Percentiles rank a stretch among this genome's conserved stretches.
Conservation (phyloP, 2,113 vertebrate genomes). For the Fulica atra region DNA sequence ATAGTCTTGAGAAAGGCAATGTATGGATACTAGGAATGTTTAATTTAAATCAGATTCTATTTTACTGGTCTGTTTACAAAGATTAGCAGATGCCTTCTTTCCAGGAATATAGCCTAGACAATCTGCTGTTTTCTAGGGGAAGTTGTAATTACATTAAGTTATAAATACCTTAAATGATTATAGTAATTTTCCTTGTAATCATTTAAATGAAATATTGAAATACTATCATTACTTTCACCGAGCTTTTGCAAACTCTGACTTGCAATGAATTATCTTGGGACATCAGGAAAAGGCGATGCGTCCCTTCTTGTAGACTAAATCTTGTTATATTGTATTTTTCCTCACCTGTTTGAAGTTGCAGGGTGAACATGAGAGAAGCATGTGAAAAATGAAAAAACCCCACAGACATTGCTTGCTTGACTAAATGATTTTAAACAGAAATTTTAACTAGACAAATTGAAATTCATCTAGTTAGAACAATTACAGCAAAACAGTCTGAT, state of each 20-base stretch:
- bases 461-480: conserved; percentile 26
- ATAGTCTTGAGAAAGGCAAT: not conserved
- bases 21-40: not conserved
- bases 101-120: conserved; percentile 38
- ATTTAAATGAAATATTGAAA: too few species aligned
- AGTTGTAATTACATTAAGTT: conserved; percentile 16
- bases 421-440: not conserved
- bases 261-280: not conserved
- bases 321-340: not conserved
- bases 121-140: conserved; percentile 41
- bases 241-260: not conserved
- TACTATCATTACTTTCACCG: not conserved
- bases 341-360: not conserved
- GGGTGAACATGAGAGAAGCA: not conserved
- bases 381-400: not conserved
- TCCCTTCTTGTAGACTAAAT: not conserved
- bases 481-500: not conserved
- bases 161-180: conserved; percentile 1
- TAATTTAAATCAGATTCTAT: not conserved
- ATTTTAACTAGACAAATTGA: not conserved
- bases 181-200: too few species aligned
- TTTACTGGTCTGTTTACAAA: conserved; percentile 40
- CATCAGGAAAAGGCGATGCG: not conserved
- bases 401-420: not conserved
- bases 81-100: conserved; percentile 48